Conservation (phyloP, 2,113 vertebrate genomes). For the Apodemus speciosus region DNA sequence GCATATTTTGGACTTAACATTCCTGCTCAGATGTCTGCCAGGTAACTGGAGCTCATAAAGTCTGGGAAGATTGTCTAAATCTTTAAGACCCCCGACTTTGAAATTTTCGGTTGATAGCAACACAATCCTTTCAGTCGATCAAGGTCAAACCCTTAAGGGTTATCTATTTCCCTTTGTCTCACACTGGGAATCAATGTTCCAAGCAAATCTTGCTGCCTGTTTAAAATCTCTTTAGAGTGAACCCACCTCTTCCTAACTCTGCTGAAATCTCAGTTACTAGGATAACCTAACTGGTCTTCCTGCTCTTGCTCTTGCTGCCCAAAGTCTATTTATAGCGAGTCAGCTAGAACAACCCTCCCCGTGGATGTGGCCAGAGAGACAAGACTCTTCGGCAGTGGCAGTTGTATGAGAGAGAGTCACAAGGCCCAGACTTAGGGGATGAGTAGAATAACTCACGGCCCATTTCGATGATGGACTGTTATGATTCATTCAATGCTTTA, state of each 20-base stretch:
- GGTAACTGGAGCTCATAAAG: background rate
- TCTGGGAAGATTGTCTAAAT: background rate
- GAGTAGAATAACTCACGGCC: constrained; percentile 28
- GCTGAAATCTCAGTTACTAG: background rate
- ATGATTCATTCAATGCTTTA: background rate
- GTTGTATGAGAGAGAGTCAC: background rate
- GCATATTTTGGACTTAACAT: background rate
- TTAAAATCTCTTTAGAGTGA: constrained; percentile 30
- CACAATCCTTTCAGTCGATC: background rate
- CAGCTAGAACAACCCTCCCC: background rate
- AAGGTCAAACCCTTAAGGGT: background rate
- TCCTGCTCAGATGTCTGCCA: background rate
- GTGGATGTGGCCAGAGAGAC: background rate
- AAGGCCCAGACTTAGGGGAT: background rate
- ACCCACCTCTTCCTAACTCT: background rate
- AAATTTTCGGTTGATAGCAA: background rate
- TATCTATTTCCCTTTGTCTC: background rate
- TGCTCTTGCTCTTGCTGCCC: background rate
- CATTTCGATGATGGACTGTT: background rate
- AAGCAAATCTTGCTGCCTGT: background rate
- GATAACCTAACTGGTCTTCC: background rate
- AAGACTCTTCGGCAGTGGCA: constrained; percentile 26
- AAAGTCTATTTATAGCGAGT: background rate
- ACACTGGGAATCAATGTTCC: background rate
- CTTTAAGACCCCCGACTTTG: background rate